A percentile compares a stretch with the other conserved stretches of the same genome.
These are phyloP conservation scores for Labia minor DNA, from an alignment of 2,888 invertebrate genomes.

Conservation along the genomic window DNA sequence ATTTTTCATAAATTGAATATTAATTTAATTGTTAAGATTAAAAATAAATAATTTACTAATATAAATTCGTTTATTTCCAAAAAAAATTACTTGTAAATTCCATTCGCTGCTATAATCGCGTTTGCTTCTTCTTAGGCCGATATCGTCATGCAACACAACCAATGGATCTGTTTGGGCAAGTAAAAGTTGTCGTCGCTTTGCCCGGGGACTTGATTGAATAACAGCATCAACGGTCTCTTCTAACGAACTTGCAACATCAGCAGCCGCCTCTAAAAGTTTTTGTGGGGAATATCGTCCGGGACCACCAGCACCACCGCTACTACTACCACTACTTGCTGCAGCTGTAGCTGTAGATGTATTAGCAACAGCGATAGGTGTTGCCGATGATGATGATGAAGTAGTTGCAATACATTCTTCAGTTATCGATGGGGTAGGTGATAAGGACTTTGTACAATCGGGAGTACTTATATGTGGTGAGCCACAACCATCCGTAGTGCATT, in stretches of 20 bases:
- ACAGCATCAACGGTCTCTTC: conserved; percentile 59
- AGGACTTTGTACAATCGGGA: background rate
- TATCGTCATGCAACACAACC: conserved; percentile 37
- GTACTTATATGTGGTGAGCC: background rate
- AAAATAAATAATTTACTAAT: too few species aligned
- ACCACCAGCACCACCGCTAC: conserved; percentile 18
- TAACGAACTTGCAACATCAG: conserved; percentile 51
- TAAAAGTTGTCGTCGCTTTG: conserved; percentile 41
- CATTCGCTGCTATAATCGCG: conserved; percentile 29
- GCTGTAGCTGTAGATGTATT: background rate
- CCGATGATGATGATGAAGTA: too few species aligned
- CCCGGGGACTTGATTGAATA: conserved; percentile 50
- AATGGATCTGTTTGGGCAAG: conserved; percentile 27
- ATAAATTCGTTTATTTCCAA: too few species aligned
- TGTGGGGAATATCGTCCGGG: conserved; percentile 33
- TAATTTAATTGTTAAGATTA: too few species aligned
- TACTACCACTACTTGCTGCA: background rate
- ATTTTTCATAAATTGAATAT: too few species aligned
- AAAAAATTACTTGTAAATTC: conserved; percentile 45
- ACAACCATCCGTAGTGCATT: background rate
- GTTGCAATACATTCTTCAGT: conserved; percentile 18
- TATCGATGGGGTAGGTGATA: conserved; percentile 7
- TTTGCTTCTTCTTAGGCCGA: conserved; percentile 44
- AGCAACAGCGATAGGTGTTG: background rate
- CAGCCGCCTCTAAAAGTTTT: conserved; percentile 52